Evolutionary conservation across 1,140 invertebrate genomes (phyloP).

Genomic region (Littorina saxatilis): DNA sequence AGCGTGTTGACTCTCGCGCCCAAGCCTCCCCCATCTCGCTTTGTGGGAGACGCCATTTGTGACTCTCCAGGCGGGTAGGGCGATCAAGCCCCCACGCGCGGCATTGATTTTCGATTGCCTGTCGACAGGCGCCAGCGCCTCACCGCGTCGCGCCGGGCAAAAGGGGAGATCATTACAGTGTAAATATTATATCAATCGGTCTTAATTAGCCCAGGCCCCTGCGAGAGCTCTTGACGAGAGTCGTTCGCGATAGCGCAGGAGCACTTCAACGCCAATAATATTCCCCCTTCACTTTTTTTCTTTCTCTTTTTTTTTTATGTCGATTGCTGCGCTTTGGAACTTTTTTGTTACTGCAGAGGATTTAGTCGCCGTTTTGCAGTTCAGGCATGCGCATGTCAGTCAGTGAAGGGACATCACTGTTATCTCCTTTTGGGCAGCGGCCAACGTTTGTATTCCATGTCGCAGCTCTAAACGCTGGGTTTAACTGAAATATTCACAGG

Average conservation of each 20-base stretch:
- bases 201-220: conserved; percentile 28
- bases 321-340: not conserved
- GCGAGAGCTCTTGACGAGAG: not conserved
- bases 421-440: not conserved
- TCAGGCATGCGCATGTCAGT: conserved; percentile 15
- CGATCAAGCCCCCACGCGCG: conserved; percentile 3
- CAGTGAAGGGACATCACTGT: not conserved
- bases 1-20: conserved; percentile 22
- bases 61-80: conserved; percentile 21
- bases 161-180: conserved; percentile 35
- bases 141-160: conserved; percentile 23
- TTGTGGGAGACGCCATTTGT: conserved; percentile 25
- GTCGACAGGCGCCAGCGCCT: conserved; percentile 26
- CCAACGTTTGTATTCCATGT: not conserved
- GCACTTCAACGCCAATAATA: not conserved
- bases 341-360: not conserved
- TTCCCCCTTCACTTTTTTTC: not conserved
- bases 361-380: conserved; percentile 23
- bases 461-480: not conserved
- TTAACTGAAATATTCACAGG: not conserved
- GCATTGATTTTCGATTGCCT: conserved; percentile 36
- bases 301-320: not conserved
- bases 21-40: not conserved
- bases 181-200: conserved; percentile 37
- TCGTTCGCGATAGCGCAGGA: conserved; percentile 16